Evolutionary conservation across 92 coral and sea anemone genomes (phyloP), one percentile per base, ranked within the genome.

Genomic region (Plumapathes pennacea): DNA sequence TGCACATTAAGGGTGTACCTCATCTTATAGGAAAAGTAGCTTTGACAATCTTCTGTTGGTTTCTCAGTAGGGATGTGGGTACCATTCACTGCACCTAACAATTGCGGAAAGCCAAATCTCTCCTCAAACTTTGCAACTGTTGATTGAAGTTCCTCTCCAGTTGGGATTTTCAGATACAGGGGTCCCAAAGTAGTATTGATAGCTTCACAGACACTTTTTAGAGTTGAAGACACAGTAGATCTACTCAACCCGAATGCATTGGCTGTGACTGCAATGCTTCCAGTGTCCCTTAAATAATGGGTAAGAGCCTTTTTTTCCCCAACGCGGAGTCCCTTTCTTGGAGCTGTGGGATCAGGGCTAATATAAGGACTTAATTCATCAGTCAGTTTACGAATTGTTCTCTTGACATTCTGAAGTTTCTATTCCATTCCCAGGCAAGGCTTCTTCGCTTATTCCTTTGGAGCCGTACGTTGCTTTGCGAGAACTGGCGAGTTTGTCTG

Each of bases 71-170:
- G 68, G 28, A 78, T 78, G 31, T 78, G 78, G 2, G 78, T 62
- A 12, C 85, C 85, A 70, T 78, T 78, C 21, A 69, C 85, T 25
- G 57, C 40, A 49, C 73, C 85, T 33, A 70, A 37, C 28, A 50
- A 62, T 49, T 39, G 59, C 4, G 85, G 74, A 42, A 78, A 70
- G 36, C 72, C 52, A 50, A 20, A 28, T 19, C 50, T 27, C 27
- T 34, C 38, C 54, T 49, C 59, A 36, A 63, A 29, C 4, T 31
- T 18, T 25, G 37, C 48, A 49, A 63, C 8, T 10, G 37, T 60
- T 17, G 42, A 45, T 41, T 30, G 48, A 30, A 45, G 48, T 12
- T 62, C 44, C 36, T 47, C 47, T 38, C 70, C 70, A 46, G 70
- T 47, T 64, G 71, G 71, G 41, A 64, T 24, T 34, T 50, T 50